These are phyloP conservation scores for Neodiprion pinetum DNA, from an alignment of 1,140 invertebrate species.

Conservation along the genomic window DNA sequence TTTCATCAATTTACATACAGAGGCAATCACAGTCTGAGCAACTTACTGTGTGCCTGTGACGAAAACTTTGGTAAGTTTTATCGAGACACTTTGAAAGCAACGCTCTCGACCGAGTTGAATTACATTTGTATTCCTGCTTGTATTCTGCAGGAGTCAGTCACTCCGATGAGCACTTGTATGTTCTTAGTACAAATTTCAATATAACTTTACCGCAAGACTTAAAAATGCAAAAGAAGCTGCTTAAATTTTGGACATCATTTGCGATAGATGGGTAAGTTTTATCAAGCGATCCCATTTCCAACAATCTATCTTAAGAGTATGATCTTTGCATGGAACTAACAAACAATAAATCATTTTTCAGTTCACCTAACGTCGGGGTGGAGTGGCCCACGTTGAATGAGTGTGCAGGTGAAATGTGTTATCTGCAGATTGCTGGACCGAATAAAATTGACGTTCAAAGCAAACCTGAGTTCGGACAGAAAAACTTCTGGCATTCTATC, in stretches of 20 bases:
- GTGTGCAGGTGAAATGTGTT: slow-evolving; percentile 52
- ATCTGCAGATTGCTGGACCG: slow-evolving; percentile 62
- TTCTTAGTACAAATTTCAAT: slow-evolving; percentile 49
- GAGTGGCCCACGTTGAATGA: slow-evolving; percentile 51
- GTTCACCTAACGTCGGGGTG: slow-evolving; percentile 44
- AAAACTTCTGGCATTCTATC: slow-evolving; percentile 65
- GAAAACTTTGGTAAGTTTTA: slow-evolving; percentile 63
- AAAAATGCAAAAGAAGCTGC: slow-evolving; percentile 61
- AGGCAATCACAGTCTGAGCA: slow-evolving; percentile 62
- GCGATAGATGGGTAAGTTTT: slow-evolving; percentile 62
- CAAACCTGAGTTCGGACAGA: slow-evolving; percentile 60
- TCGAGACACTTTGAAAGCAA: not conserved
- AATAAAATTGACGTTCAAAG: slow-evolving; percentile 55
- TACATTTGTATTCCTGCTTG: slow-evolving; percentile 12
- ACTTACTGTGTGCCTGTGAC: slow-evolving; percentile 54
- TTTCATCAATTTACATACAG: slow-evolving; percentile 67
- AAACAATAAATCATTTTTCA: slow-evolving; percentile 30
- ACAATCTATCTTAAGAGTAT: not conserved
- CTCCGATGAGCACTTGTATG: slow-evolving; percentile 64
- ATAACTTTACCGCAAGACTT: slow-evolving; percentile 51
- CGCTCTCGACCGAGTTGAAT: not conserved
- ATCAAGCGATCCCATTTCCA: not conserved
- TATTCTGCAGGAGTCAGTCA: slow-evolving; percentile 65
- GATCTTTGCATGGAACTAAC: slow-evolving; percentile 12
- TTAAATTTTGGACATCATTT: slow-evolving; percentile 65